Evolutionary conservation across 1,140 invertebrate genomes (phyloP), one percentile per base, ranked within the genome.

Genomic region (Temnothorax curvispinosus): DNA sequence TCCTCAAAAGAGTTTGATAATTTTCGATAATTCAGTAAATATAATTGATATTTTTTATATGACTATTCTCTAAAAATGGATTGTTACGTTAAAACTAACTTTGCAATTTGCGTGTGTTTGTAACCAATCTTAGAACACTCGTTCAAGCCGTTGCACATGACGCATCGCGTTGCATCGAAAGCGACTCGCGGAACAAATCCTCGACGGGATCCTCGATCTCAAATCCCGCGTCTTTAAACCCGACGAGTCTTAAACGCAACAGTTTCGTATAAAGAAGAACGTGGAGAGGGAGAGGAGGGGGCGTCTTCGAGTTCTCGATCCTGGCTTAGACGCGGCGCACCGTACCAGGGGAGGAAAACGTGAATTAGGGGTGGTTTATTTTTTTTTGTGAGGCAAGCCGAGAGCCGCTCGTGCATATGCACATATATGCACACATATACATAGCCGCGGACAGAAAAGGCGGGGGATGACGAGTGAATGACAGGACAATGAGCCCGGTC

Each of bases 391-490:
- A 41, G 65, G 67, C 64, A 58, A 71, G 35, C 47, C 67, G 81
- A 87, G 80, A 90, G 89, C 85, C 85, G 88, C 75, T 88, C 74
- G 76, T 52, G 77, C 77, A 80, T 69, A 67, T 35, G 41, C 47
- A 27, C 69, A 75, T 71, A 71, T 75, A 60, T 54, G 71, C 32
- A 47, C 52, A 54, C 44, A 64, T 80, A 77, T 67, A 80, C 85
- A 67, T 67, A 69, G 60, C 72, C 74, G 75, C 77, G 82, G 47
- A 35, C 32, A 41, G 75, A 87, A 77, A 69, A 89, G 82, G 93
- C 93, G 93, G 93, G 93, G 94, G 93, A 94, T 95, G 94, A 95
- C 93, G 95, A 95, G 92, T 95, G 95, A 95, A 95, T 95, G 95
- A 95, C 95, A 95, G 95, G 94, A 95, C 95, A 95, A 95, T 95